Evolutionary conservation across 2,113 vertebrate genomes (phyloP).

Genomic region (Grammomys surdaster): DNA sequence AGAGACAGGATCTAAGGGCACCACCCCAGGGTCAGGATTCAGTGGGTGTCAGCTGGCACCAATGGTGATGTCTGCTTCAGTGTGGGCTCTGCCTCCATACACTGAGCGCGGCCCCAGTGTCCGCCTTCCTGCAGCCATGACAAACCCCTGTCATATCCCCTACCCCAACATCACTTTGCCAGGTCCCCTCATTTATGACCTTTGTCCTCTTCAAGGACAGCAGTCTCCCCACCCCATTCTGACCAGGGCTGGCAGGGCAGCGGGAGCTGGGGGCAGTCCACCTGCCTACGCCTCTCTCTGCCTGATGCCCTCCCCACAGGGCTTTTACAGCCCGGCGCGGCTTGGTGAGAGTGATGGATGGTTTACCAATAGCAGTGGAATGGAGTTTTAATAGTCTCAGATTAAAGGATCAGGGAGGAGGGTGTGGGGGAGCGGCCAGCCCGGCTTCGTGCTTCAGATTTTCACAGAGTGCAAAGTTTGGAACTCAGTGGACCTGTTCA

Average conservation of each 20-base stretch:
- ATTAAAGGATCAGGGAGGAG: conserved; percentile 62
- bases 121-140: background rate
- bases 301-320: background rate
- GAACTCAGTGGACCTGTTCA: no score
- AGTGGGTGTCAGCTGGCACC: accelerated
- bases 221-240: background rate
- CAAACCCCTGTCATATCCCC: background rate
- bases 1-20: background rate
- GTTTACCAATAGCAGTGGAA: conserved; percentile 75
- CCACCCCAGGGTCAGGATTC: no score
- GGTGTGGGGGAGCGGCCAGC: background rate
- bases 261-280: background rate
- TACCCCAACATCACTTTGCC: no score
- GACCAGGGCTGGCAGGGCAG: background rate
- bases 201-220: conserved; percentile 47
- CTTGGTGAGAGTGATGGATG: conserved; percentile 67
- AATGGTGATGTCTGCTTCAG: background rate
- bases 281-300: background rate
- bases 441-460: background rate
- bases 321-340: conserved; percentile 36
- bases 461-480: background rate
- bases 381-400: conserved; percentile 78
- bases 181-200: background rate
- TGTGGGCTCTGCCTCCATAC: background rate
- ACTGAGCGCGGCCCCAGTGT: background rate